phyloP scores from a whole-genome alignment of 1,140 invertebrate species.

The Eupristina koningsbergeri region DNA sequence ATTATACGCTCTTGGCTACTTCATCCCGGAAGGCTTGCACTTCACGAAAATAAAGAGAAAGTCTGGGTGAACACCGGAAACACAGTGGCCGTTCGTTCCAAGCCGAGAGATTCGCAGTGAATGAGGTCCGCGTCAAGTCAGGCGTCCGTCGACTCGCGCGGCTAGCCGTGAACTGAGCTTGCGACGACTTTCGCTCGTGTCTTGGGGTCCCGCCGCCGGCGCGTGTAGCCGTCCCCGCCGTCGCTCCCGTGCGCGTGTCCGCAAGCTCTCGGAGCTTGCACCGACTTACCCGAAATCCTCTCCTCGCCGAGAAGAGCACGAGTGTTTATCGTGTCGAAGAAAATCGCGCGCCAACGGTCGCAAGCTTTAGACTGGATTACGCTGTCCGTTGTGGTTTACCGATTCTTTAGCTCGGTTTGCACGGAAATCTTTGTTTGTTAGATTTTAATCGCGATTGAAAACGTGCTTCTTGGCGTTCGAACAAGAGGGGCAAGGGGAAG shows the following conservation, averaged over 20 bases:
- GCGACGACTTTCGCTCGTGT: constrained; percentile 54
- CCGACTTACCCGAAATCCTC: background rate
- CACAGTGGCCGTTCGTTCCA: background rate
- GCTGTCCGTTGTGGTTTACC: background rate
- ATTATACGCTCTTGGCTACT: constrained; percentile 4
- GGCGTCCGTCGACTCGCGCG: constrained; percentile 56
- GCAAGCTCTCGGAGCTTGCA: background rate
- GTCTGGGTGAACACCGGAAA: background rate
- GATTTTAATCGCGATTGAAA: background rate
- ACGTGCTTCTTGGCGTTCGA: background rate
- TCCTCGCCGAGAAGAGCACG: background rate
- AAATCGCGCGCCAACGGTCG: background rate
- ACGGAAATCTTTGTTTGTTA: background rate
- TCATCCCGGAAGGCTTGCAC: background rate
- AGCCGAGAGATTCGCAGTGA: constrained; percentile 41
- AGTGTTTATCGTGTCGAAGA: background rate
- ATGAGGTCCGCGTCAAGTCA: constrained; percentile 51
- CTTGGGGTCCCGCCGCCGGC: constrained; percentile 3
- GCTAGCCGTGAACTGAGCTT: constrained; percentile 60
- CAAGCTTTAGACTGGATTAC: background rate
- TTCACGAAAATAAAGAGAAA: background rate
- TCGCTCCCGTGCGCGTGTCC: background rate
- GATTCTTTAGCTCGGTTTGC: background rate
- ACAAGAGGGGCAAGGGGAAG: background rate
- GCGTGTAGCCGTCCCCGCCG: background rate